Percentiles rank a stretch among this genome's conserved stretches.
Evolutionary conservation across 2,113 vertebrate genomes (phyloP).

Genomic region (Ahaetulla prasina): DNA sequence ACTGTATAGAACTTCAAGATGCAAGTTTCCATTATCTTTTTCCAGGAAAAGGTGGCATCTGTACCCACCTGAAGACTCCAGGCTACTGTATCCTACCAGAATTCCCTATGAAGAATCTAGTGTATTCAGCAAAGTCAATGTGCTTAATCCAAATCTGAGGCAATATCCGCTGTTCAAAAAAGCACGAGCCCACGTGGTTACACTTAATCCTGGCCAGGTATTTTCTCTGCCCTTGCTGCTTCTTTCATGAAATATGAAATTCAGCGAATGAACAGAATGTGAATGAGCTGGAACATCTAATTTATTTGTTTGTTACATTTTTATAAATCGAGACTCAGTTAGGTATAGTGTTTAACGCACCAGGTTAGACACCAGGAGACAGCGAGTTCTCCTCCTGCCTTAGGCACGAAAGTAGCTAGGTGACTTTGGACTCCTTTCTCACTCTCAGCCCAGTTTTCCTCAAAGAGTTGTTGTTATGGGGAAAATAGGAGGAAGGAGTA

Average conservation of each 20-base stretch:
- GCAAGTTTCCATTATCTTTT: conserved; percentile 54
- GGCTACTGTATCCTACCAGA: conserved; percentile 88
- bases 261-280: background rate
- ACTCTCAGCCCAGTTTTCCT: background rate
- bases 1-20: conserved; percentile 33
- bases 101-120: conserved; percentile 98
- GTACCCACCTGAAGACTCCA: conserved; percentile 86
- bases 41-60: conserved; percentile 93
- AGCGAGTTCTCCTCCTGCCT: background rate
- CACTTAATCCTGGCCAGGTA: conserved; percentile 91
- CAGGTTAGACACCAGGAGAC: background rate
- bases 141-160: conserved; percentile 80
- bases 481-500: background rate
- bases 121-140: conserved; percentile 87
- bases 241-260: background rate
- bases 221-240: fast-evolving
- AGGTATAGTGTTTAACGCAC: background rate
- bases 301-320: background rate
- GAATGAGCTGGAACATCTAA: background rate
- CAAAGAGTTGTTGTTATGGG: background rate
- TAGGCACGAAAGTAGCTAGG: background rate
- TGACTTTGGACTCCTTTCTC: background rate
- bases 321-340: background rate
- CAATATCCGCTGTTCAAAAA: conserved; percentile 76
- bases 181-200: conserved; percentile 74